Evolutionary conservation across 2,113 vertebrate genomes (phyloP).

Genomic region (Delphinapterus leucas): DNA sequence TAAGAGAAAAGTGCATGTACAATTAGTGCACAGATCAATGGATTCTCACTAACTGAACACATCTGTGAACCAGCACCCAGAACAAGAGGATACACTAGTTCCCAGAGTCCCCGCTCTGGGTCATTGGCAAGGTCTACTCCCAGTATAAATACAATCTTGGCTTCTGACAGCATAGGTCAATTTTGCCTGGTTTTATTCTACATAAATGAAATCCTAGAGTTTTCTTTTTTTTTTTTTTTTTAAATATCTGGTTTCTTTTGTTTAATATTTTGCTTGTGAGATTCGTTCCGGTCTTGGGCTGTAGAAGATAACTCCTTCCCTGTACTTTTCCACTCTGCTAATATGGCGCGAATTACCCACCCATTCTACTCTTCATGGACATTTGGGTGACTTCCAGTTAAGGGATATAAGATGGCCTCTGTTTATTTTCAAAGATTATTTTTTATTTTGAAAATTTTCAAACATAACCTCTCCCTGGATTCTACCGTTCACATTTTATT

Average conservation of each 20-base stretch:
- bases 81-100: background rate
- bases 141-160: rapidly evolving
- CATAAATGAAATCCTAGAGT: background rate
- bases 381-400: background rate
- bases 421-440: background rate
- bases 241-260: background rate
- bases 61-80: background rate
- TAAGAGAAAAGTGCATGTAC: background rate
- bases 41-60: background rate
- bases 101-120: background rate
- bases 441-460: background rate
- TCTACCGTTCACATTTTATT: background rate
- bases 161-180: background rate
- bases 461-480: background rate
- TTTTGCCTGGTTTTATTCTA: background rate
- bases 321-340: background rate
- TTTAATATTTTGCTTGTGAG: background rate
- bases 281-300: background rate
- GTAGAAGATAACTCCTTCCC: background rate
- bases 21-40: background rate
- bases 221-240: too few species aligned
- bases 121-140: background rate
- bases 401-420: background rate
- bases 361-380: background rate
- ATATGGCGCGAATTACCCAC: background rate